phyloP scores from a whole-genome alignment of 2,113 vertebrate genomes.

The Mellivora capensis region DNA sequence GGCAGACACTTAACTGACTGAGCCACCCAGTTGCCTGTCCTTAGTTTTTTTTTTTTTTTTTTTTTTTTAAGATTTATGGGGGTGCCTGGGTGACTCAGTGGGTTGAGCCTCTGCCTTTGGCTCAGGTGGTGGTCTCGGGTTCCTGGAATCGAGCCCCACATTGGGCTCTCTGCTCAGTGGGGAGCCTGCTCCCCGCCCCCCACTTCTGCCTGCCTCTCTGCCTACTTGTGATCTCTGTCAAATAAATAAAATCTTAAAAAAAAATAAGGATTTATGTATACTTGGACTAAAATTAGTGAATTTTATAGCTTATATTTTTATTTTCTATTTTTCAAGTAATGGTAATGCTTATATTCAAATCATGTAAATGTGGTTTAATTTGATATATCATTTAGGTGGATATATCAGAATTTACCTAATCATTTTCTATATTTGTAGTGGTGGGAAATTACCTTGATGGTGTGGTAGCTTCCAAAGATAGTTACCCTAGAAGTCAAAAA shows the following conservation, averaged over 20 bases:
- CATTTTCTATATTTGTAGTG: not conserved
- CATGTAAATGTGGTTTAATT: not conserved
- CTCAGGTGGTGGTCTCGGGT: too few species aligned
- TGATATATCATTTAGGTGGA: not conserved
- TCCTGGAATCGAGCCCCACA: too few species aligned
- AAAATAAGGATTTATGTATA: not conserved
- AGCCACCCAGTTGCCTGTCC: not conserved
- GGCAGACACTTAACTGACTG: not conserved
- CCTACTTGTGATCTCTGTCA: too few species aligned
- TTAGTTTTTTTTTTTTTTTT: not conserved
- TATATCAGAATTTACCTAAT: not conserved
- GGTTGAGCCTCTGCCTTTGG: too few species aligned
- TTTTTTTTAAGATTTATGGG: not conserved
- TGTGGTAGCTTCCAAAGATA: not conserved
- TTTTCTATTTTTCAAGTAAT: not conserved
- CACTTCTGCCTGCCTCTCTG: too few species aligned
- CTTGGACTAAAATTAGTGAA: not conserved
- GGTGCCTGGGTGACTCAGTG: too few species aligned
- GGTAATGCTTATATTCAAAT: not conserved
- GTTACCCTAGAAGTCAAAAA: not conserved
- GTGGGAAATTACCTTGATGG: not conserved
- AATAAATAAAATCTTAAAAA: too few species aligned
- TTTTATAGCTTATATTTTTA: not conserved
- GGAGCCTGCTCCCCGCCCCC: too few species aligned
- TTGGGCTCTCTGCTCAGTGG: too few species aligned